Percentiles rank a stretch among this genome's conserved stretches.
phyloP scores from a whole-genome alignment of 2,888 invertebrate genomes.

The Oscheius myriophilus region DNA sequence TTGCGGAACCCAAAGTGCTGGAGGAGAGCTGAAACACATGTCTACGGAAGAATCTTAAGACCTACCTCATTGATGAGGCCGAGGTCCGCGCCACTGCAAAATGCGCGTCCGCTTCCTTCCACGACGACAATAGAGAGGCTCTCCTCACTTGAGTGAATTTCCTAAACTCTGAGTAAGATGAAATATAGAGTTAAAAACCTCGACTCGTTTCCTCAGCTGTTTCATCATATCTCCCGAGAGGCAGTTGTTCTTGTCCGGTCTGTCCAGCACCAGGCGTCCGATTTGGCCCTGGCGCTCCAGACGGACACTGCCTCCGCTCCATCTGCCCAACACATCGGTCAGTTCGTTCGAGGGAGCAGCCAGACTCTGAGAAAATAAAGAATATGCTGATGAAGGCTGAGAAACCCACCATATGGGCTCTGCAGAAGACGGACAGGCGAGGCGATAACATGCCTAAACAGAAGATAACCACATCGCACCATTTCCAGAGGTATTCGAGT shows the following conservation, averaged over 20 bases:
- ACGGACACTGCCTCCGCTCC: conserved; percentile 21
- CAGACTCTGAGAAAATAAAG: conserved; percentile 9
- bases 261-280: conserved; percentile 35
- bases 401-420: conserved; percentile 8
- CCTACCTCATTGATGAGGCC: conserved; percentile 46
- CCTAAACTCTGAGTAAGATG: background rate
- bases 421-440: conserved; percentile 1
- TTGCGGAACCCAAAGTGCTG: conserved; percentile 35
- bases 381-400: background rate
- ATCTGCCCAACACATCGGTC: conserved; percentile 8
- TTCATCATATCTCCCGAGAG: conserved; percentile 48
- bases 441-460: too few relatives aligned
- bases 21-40: conserved; percentile 36
- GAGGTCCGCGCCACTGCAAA: conserved; percentile 50
- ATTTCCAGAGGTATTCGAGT: too few relatives aligned
- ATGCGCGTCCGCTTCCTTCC: conserved; percentile 42
- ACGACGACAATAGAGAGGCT: conserved; percentile 33
- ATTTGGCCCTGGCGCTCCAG: conserved; percentile 14
- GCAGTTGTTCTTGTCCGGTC: conserved; percentile 51
- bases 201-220: conserved; percentile 34
- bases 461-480: too few relatives aligned
- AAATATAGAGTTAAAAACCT: conserved; percentile 20
- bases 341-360: conserved; percentile 16
- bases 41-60: too few relatives aligned
- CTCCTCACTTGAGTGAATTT: background rate